Evolutionary conservation across 2,797 vertebrate genomes (phyloP), one percentile per base, ranked within the genome.

Genomic region (Hephaestus fuliginosus): DNA sequence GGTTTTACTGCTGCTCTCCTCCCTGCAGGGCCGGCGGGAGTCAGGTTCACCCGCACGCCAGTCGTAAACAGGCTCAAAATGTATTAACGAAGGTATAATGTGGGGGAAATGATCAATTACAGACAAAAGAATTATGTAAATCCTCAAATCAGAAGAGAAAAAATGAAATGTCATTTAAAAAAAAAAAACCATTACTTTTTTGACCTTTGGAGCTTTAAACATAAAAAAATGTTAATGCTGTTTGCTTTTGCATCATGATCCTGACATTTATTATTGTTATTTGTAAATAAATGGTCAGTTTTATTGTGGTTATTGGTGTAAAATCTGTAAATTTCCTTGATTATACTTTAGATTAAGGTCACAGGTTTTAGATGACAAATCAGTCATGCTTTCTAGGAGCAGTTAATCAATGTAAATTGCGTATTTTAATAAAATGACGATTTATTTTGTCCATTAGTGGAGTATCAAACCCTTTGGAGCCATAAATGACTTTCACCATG

Each of bases 1-100:
- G 61, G 49, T 63, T 86, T 89, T 90, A 92, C 83, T 76, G 84
- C 69, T 3, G 46, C 65, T n/a, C 57, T 61, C 53, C 73, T 28
- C 78, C 83, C 69, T 41, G 65, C 82, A 14, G 82, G 71, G 83
- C 64, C 68, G 44, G 20, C 7, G 49, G 74, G 74, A 70, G 83
- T 83, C 80, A 11, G 39, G 81, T 63, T 78, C 68, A 79, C 58
- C 58, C 6, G 36, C 58, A 53, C 30, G 48, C 33, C 36, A 80
- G n/a, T 53, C 64, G 46, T 63, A 76, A 81, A 77, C 83, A 76
- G 41, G 46, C 46, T 71, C 9, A 65, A 57, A 66, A 51, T 39
- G 22, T 5, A 44, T 39, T 62, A 36, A 48, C 0, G 6, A 28
- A 72, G 80, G 68, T 43, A n/a, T 51, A 39, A 76, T n/a, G 44